Evolutionary conservation across 2,888 invertebrate species (phyloP).

Genomic region (Agonum fuliginosum): DNA sequence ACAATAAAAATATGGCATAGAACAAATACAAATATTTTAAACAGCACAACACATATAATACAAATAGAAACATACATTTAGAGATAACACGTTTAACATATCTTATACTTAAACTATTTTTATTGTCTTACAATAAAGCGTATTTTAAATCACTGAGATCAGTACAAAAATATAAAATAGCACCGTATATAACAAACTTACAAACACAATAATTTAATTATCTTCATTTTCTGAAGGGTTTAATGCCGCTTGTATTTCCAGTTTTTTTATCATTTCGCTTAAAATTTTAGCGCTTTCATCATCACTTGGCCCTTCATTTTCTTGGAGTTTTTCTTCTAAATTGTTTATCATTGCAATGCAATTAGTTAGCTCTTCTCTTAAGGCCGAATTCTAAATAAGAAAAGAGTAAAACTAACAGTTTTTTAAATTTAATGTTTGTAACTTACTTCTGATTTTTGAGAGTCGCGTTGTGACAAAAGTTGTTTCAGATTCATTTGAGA

Average conservation of each 20-base stretch:
- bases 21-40: too few relatives aligned
- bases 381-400: neutral
- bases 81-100: too few relatives aligned
- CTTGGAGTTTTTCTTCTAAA: conserved; percentile 39
- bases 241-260: neutral
- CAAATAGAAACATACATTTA: too few relatives aligned
- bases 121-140: too few relatives aligned
- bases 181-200: too few relatives aligned
- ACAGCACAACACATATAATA: too few relatives aligned
- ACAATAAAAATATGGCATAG: too few relatives aligned
- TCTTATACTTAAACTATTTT: too few relatives aligned
- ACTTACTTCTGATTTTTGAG: conserved; percentile 19
- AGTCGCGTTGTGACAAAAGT: neutral
- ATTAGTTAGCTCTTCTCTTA: conserved; percentile 19
- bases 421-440: neutral
- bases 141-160: neutral
- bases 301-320: too few relatives aligned
- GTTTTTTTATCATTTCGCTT: neutral
- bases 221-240: neutral
- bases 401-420: neutral
- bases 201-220: too few relatives aligned
- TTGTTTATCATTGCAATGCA: conserved; percentile 20
- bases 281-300: neutral
- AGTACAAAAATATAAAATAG: neutral
- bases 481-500: conserved; percentile 15